Evolutionary conservation across 2,888 invertebrate genomes (phyloP).

Genomic region (Acanthacorydalis orientalis): DNA sequence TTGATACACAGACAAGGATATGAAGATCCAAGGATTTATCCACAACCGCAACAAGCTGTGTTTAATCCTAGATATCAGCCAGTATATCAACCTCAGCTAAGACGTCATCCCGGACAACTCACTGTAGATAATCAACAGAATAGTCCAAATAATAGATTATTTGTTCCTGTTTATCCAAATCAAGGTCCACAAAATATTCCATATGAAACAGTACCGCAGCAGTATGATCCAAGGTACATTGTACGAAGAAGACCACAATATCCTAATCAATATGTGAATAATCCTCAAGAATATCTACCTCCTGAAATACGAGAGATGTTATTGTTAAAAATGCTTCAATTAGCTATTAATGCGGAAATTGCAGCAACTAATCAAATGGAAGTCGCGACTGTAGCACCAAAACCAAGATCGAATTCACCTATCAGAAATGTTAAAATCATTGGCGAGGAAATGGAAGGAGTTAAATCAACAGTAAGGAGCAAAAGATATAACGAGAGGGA

Average conservation of each 20-base stretch:
- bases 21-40: background rate
- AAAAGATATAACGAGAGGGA: constrained; percentile 18
- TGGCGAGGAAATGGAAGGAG: constrained; percentile 38
- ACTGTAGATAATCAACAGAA: constrained; percentile 20
- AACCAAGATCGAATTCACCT: constrained; percentile 21
- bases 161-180: background rate
- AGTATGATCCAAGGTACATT: constrained; percentile 22
- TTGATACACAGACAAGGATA: constrained; percentile 17
- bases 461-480: constrained; percentile 22
- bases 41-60: constrained; percentile 13
- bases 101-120: constrained; percentile 12
- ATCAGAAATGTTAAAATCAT: constrained; percentile 57
- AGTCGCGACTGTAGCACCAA: constrained; percentile 27
- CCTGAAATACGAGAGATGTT: constrained; percentile 54
- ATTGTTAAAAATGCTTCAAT: constrained; percentile 50
- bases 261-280: constrained; percentile 7
- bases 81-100: constrained; percentile 18
- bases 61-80: constrained; percentile 27
- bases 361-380: constrained; percentile 15
- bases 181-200: background rate
- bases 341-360: constrained; percentile 43
- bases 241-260: constrained; percentile 20
- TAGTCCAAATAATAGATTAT: constrained; percentile 8
- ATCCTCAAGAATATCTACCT: constrained; percentile 34
- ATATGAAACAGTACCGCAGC: constrained; percentile 14